phyloP scores from a whole-genome alignment of 2,797 vertebrate genomes.

The Knipowitschia caucasica region DNA sequence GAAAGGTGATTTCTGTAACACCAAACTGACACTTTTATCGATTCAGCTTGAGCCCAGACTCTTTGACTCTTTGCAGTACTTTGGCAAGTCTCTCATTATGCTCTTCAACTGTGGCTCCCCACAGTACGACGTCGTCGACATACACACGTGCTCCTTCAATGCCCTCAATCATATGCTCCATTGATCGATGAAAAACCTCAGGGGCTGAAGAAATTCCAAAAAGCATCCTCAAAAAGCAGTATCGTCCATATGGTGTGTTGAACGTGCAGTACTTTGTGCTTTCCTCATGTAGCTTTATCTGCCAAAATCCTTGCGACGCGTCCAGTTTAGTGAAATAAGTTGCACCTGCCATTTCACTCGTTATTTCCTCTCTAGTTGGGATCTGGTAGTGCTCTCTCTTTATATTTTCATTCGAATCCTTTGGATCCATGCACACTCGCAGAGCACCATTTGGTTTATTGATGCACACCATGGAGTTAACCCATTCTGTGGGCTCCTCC shows the following conservation, averaged over 20 bases:
- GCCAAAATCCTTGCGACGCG: conserved; percentile 13
- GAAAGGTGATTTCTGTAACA: conserved; percentile 11
- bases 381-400: conserved; percentile 25
- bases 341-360: conserved; percentile 8
- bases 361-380: conserved; percentile 6
- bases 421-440: conserved; percentile 24
- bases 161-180: conserved; percentile 11
- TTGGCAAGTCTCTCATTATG: conserved; percentile 2
- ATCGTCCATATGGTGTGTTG: conserved; percentile 16
- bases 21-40: conserved; percentile 12
- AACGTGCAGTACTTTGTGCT: conserved; percentile 23
- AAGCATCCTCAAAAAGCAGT: conserved; percentile 7
- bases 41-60: conserved; percentile 9
- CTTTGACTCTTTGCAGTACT: neutral
- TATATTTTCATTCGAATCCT: conserved; percentile 15
- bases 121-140: neutral
- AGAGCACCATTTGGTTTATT: conserved; percentile 1
- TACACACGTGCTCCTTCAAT: neutral
- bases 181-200: conserved; percentile 3
- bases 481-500: conserved; percentile 8
- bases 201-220: conserved; percentile 17
- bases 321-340: conserved; percentile 10
- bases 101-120: neutral
- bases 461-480: conserved; percentile 15
- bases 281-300: conserved; percentile 15